Base-by-base conservation (phyloP, 2,888 invertebrate genomes). In the Aspidiotus rigidus region DNA sequence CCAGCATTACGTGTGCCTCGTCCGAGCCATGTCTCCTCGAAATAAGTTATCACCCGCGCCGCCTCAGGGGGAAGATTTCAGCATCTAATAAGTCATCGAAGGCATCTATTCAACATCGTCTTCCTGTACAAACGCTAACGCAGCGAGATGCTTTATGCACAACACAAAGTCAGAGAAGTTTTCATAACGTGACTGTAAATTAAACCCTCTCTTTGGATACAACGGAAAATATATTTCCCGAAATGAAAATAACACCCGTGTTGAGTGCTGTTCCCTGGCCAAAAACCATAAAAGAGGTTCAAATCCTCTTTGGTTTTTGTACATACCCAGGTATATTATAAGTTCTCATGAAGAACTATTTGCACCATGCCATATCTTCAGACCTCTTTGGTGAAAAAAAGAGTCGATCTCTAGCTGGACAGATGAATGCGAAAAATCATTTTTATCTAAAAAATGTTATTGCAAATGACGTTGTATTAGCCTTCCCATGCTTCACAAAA, bases 71-170 rank as follows among this genome's bases (percentile, higher is more conserved):
- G n/a, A n/a, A n/a, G n/a, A n/a, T n/a, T n/a, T n/a, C n/a, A n/a
- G n/a, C n/a, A n/a, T n/a, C n/a, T n/a, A n/a, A n/a, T n/a, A n/a
- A n/a, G n/a, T n/a, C n/a, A n/a, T n/a, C n/a, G n/a, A n/a, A n/a
- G n/a, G n/a, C n/a, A n/a, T n/a, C n/a, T n/a, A n/a, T n/a, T n/a
- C n/a, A 61, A 49, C 7, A 62, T 16, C 60, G 70, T 54, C n/a
- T 71, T 49, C 16, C n/a, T 55, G 10, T 64, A 15, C 62, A 72
- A 70, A 63, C 62, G 9, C 59, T 11, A 2, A 69, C 60, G 42
- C 66, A 44, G 13, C 55, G 72, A 5, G 53, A 62, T 41, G n/a
- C n/a, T n/a, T n/a, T n/a, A n/a, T n/a, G n/a, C 9, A 11, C 49
- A 9, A 49, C 49, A 11, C 11, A 49, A 49, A 10, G 9, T 49